Evolutionary conservation across 1,140 invertebrate species (phyloP), one percentile per base, ranked within the genome.

Genomic region (Antheraea mylitta): DNA sequence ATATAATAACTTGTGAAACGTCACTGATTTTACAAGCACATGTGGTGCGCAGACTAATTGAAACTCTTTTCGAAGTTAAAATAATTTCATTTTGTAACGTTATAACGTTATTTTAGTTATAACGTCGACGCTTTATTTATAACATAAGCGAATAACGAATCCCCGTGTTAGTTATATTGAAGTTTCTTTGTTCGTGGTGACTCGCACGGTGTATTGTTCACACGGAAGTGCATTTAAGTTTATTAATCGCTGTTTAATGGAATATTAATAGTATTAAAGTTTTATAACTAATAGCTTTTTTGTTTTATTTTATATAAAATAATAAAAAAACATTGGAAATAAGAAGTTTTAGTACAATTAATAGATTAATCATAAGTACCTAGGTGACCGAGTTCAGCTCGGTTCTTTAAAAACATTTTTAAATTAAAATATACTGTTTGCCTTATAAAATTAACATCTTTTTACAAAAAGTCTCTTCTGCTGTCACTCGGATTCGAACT

Each of bases 181-280:
- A 69, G 72, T 70, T 77, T 72, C 76, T 72, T 81, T 80, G 77
- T 84, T 79, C 81, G 77, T 81, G 76, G 76, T 83, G 75, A 79
- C 79, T 78, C 36, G 38, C 45, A 42, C 11, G 38, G 16, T 53
- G n/a, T 68, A 61, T 53, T 16, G 42, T 73, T 67, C 68, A 76
- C 76, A 72, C 64, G 65, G 66, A 72, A 79, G 69, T 82, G 79
- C 84, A 82, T 89, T 87, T 89, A 83, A 75, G 69, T 84, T 86
- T 77, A 9, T 48, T 68, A 72, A 74, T 74, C 72, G 76, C 74
- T 81, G 78, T 82, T 85, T 80, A 81, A 79, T 76, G 69, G 74
- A 83, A 83, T 76, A 82, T 84, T 82, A 85, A 84, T 87, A 86
- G 86, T 87, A 88, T 88, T 88, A 88, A 86, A 87, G 58, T 74